Evolutionary conservation across 2,113 vertebrate genomes (phyloP).

Genomic region (Campylorhamphus procurvoides): DNA sequence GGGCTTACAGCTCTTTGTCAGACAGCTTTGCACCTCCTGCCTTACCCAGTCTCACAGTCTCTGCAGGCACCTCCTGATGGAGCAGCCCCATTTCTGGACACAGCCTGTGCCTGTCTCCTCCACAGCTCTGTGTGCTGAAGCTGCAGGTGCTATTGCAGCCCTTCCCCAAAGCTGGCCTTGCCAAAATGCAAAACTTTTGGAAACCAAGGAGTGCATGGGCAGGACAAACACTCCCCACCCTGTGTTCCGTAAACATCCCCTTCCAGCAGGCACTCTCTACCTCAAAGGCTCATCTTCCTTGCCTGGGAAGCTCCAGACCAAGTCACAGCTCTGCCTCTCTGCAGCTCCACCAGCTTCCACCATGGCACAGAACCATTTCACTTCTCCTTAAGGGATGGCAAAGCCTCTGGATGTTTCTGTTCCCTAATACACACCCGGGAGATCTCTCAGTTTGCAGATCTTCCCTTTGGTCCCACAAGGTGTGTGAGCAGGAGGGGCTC

Average conservation of each 20-base stretch:
- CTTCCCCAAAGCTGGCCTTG: neutral
- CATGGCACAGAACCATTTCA: neutral
- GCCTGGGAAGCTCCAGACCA: neutral
- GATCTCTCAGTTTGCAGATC: neutral
- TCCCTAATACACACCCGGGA: neutral
- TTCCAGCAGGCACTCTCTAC: neutral
- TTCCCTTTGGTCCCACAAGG: neutral
- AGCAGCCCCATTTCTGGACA: neutral
- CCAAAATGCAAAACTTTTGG: neutral
- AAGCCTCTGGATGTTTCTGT: neutral
- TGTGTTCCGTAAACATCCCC: neutral
- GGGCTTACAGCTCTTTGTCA: fast-evolving
- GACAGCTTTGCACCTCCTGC: neutral
- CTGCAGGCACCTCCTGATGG: neutral
- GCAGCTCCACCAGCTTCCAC: neutral
- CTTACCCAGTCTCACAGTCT: neutral
- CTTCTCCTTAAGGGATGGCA: neutral
- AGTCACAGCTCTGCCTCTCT: neutral
- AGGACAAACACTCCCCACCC: neutral
- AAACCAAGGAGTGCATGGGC: neutral
- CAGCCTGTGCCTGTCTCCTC: neutral
- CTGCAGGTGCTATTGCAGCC: neutral
- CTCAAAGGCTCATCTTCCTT: fast-evolving
- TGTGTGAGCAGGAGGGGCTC: neutral
- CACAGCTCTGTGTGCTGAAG: fast-evolving